These are phyloP conservation scores for Chiridota heheva DNA, from an alignment of 35 echinoderm and acorn worm genomes.

Conservation along the genomic window DNA sequence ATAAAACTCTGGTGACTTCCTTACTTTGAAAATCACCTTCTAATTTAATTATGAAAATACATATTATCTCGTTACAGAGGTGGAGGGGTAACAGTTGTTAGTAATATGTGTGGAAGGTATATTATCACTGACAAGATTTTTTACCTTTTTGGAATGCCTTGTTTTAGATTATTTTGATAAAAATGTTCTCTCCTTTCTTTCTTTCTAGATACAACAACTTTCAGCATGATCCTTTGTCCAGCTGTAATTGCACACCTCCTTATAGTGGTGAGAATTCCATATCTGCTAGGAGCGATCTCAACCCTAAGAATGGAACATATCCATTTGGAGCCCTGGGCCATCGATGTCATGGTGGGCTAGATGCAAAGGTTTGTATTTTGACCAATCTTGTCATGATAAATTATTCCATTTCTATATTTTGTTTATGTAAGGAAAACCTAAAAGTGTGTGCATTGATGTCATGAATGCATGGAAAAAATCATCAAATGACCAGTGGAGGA, in stretches of 20 bases:
- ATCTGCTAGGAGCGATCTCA: constrained; percentile 81
- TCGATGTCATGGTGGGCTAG: constrained; percentile 82
- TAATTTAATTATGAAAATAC: too few species aligned
- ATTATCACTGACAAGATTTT: too few species aligned
- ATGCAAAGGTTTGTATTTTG: constrained; percentile 97
- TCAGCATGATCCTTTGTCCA: constrained; percentile 68
- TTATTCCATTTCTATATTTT: too few species aligned
- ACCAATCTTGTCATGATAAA: not conserved
- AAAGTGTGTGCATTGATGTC: not conserved
- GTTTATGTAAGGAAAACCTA: not conserved
- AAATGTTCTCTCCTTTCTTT: not conserved
- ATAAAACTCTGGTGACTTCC: too few species aligned
- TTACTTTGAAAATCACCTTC: too few species aligned
- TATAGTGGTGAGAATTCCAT: constrained; percentile 91
- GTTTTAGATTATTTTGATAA: not conserved
- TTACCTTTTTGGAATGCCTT: too few species aligned
- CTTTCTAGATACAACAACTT: constrained; percentile 92
- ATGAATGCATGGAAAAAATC: too few species aligned
- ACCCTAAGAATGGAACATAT: constrained; percentile 70
- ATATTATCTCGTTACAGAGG: too few species aligned
- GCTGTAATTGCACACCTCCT: constrained; percentile 92
- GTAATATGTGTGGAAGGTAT: too few species aligned
- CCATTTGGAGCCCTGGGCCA: constrained; percentile 58
- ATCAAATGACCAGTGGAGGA: too few species aligned
- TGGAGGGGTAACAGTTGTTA: too few species aligned